A percentile compares a stretch with the other conserved stretches of the same genome.
Conservation (phyloP, 2,888 invertebrate species). For the Netelia inedita region DNA sequence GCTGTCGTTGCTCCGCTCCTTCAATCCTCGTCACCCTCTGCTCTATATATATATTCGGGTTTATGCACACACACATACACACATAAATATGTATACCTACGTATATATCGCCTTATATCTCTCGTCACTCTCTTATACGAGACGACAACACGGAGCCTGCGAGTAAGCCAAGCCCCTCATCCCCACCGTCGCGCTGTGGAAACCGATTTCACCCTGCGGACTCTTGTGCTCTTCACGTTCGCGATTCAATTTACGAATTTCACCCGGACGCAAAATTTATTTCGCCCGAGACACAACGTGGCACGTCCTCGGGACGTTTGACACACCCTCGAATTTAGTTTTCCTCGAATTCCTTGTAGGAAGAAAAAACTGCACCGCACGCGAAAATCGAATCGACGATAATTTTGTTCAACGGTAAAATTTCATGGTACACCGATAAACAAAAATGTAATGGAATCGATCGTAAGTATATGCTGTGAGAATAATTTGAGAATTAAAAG, state of each 20-base stretch:
- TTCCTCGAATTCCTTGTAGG: no score
- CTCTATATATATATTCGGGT: neutral
- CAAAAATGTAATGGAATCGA: no score
- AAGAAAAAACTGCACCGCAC: no score
- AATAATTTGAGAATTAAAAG: no score
- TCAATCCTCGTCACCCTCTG: conserved; percentile 37
- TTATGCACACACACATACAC: neutral
- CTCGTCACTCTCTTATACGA: conserved; percentile 37
- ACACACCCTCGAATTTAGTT: neutral
- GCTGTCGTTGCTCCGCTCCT: conserved; percentile 59
- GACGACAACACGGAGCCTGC: neutral
- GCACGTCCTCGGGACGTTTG: conserved; percentile 23
- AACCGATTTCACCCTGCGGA: conserved; percentile 10
- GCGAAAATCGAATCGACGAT: no score
- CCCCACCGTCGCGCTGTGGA: neutral
- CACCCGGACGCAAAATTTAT: conserved; percentile 55
- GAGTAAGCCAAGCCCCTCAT: conserved; percentile 36
- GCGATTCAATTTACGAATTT: conserved; percentile 65
- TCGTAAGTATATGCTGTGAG: no score
- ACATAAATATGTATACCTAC: neutral
- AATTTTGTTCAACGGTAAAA: no score
- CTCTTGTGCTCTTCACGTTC: conserved; percentile 19
- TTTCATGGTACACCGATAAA: no score
- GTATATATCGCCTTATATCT: conserved; percentile 17
- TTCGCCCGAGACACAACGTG: conserved; percentile 21